A percentile compares a stretch with the other conserved stretches of the same genome.
These are phyloP conservation scores for Sebastes hubbsi DNA, from an alignment of 2,797 vertebrate genomes.

Conservation along the genomic window DNA sequence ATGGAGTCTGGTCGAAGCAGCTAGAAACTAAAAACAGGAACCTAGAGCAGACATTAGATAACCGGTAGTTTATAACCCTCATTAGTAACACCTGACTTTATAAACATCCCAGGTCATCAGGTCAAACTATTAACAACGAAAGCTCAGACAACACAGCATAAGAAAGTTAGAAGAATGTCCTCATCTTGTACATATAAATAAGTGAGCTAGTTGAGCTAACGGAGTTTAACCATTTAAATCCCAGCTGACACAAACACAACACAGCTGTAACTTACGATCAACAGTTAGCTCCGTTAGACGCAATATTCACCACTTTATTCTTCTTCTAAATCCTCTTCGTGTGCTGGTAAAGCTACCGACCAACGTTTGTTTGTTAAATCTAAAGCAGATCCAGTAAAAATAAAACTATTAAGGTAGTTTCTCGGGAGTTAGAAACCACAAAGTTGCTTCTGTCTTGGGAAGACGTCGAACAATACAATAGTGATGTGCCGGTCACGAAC, in stretches of 20 bases:
- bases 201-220: slow-evolving; percentile 57
- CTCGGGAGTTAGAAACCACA: slow-evolving; percentile 14
- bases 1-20: neutral
- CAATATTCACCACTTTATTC: neutral
- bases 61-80: neutral
- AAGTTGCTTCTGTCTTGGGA: slow-evolving; percentile 45
- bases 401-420: neutral
- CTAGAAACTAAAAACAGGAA: slow-evolving; percentile 28
- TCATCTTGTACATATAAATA: neutral
- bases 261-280: slow-evolving; percentile 25
- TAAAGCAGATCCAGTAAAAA: neutral
- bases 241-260: slow-evolving; percentile 35
- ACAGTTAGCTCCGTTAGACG: slow-evolving; percentile 8
- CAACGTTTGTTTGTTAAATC: neutral
- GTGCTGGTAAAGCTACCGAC: neutral
- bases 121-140: neutral
- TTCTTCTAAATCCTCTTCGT: neutral
- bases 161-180: neutral
- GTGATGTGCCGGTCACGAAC: fast-evolving
- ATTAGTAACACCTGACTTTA: neutral
- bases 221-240: slow-evolving; percentile 69
- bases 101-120: fast-evolving
- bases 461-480: slow-evolving; percentile 64
- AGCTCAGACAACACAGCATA: neutral
- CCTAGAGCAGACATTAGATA: neutral